Evolutionary conservation across 2,797 vertebrate genomes (phyloP).

Genomic region (Parauchenoglanis punctatus): DNA sequence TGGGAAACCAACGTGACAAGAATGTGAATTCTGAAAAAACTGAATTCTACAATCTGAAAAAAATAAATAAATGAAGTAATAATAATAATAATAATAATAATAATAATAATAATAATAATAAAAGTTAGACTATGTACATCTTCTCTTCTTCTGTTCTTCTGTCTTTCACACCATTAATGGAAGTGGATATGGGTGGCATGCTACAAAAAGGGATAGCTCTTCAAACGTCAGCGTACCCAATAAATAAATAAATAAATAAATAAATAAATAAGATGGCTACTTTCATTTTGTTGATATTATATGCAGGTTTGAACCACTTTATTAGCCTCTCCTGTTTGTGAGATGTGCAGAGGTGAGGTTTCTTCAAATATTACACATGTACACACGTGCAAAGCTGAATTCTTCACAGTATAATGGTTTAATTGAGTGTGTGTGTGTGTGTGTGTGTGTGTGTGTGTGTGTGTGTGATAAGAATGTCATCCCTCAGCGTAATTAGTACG

Average conservation of each 20-base stretch:
- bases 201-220: neutral
- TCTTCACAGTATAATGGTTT: neutral
- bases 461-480: conserved; percentile 66
- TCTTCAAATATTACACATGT: neutral
- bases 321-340: neutral
- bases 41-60: no score
- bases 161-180: neutral
- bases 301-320: neutral
- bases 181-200: neutral
- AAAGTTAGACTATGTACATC: neutral
- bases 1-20: neutral
- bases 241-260: neutral
- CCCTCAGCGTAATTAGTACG: conserved; percentile 64
- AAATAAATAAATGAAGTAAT: no score
- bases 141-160: neutral
- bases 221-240: neutral
- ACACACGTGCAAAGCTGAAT: neutral
- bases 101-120: neutral
- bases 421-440: conserved; percentile 11
- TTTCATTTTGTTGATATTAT: neutral
- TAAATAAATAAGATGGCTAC: neutral
- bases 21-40: neutral
- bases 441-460: conserved; percentile 40
- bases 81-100: no score
- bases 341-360: neutral